Conservation (phyloP, 2,797 vertebrate species). For the Scyliorhinus canicula region DNA sequence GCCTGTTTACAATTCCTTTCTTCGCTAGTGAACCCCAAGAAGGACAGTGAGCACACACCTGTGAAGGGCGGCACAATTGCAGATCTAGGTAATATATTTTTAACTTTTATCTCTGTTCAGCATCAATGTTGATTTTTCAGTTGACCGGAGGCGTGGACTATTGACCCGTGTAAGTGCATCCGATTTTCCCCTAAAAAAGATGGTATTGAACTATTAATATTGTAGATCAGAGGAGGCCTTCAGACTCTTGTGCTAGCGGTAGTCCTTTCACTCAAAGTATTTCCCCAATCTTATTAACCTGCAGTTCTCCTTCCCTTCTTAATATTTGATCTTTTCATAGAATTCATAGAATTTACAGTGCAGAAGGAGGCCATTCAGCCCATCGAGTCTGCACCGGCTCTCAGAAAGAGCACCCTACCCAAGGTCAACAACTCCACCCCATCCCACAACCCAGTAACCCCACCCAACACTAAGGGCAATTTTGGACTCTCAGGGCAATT, state of each 20-base stretch:
- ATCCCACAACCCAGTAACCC: no score
- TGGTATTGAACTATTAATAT: not conserved
- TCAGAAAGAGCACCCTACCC: no score
- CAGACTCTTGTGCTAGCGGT: not conserved
- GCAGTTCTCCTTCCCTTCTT: not conserved
- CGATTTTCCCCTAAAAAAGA: not conserved
- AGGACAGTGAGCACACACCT: conserved; percentile 83
- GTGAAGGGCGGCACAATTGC: conserved; percentile 84
- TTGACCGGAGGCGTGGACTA: no score
- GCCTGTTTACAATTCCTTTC: conserved; percentile 29
- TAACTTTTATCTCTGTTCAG: not conserved
- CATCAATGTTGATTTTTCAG: not conserved
- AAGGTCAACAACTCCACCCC: no score
- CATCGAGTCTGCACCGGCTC: no score
- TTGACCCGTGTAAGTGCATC: not conserved
- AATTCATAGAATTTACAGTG: no score
- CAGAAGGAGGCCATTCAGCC: no score
- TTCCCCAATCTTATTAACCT: not conserved
- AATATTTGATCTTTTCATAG: no score
- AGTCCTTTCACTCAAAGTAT: not conserved
- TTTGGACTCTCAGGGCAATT: no score
- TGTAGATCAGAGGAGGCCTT: not conserved
- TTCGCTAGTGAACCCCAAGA: conserved; percentile 80
- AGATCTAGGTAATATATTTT: conserved; percentile 71
- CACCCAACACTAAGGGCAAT: no score